Evolutionary conservation across 2,888 invertebrate genomes (phyloP).

Genomic region (Chloroclystis v-ata): DNA sequence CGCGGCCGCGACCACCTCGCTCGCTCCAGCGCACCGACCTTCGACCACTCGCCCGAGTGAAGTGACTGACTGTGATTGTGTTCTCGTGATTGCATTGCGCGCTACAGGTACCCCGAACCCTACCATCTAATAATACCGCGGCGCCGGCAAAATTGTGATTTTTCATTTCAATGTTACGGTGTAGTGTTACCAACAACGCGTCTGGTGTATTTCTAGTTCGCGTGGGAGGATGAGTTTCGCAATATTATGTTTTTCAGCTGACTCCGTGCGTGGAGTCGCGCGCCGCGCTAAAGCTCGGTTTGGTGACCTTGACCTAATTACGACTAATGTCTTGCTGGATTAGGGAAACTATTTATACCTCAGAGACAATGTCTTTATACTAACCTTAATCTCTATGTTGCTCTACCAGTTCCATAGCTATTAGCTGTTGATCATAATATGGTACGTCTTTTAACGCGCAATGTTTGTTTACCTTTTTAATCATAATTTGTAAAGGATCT

Average conservation of each 20-base stretch:
- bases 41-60: conserved; percentile 73
- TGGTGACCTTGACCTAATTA: conserved; percentile 70
- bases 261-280: conserved; percentile 33
- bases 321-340: conserved; percentile 33
- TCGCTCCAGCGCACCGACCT: conserved; percentile 67
- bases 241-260: conserved; percentile 45
- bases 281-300: conserved; percentile 31
- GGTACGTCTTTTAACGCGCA: neutral
- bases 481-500: too few species aligned
- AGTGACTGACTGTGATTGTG: conserved; percentile 75
- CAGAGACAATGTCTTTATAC: conserved; percentile 11
- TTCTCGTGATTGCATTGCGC: conserved; percentile 48
- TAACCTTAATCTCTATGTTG: conserved; percentile 5
- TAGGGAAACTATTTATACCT: conserved; percentile 13
- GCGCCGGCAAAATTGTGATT: conserved; percentile 43
- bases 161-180: conserved; percentile 58
- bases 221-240: conserved; percentile 56
- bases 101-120: conserved; percentile 40
- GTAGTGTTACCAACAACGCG: conserved; percentile 67
- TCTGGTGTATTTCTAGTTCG: conserved; percentile 68
- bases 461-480: conserved; percentile 11
- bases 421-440: neutral
- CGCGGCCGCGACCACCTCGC: conserved; percentile 72
- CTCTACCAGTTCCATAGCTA: neutral
- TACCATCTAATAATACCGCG: conserved; percentile 43